phyloP scores from a whole-genome alignment of 2,888 invertebrate genomes.

The Troides oblongomaculatus region DNA sequence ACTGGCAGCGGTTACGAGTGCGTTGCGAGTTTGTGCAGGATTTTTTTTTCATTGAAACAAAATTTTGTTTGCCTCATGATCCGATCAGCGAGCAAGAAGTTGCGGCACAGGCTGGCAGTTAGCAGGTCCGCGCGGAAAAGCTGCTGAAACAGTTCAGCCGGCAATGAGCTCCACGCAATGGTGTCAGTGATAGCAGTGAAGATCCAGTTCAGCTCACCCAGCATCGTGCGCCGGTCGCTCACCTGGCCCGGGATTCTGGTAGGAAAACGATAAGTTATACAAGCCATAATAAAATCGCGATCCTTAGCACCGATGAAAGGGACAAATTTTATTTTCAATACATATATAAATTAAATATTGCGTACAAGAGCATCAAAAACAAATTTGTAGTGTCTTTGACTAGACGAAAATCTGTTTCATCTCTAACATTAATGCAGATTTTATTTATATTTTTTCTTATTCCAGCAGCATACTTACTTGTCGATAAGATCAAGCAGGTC shows the following conservation, averaged over 20 bases:
- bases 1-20: background rate
- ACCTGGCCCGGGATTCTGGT: conserved; percentile 95
- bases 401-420: no score
- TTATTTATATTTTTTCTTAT: no score
- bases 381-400: no score
- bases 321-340: no score
- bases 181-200: conserved; percentile 99
- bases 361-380: no score
- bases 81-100: conserved; percentile 97
- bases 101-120: conserved; percentile 98
- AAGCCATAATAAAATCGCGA: no score
- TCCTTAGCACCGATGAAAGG: no score
- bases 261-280: background rate
- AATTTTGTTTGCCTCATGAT: conserved; percentile 84
- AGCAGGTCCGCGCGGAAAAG: conserved; percentile 98
- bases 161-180: conserved; percentile 98
- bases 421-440: no score
- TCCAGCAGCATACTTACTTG: conserved; percentile 81
- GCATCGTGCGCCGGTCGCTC: conserved; percentile 96
- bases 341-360: no score
- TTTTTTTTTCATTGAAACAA: background rate
- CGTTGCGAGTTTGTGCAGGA: background rate
- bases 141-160: conserved; percentile 96
- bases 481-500: conserved; percentile 93
- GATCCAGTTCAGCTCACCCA: conserved; percentile 99